Evolutionary conservation across 1,140 invertebrate genomes (phyloP), one percentile per base, ranked within the genome.

Genomic region (Asobara japonica): DNA sequence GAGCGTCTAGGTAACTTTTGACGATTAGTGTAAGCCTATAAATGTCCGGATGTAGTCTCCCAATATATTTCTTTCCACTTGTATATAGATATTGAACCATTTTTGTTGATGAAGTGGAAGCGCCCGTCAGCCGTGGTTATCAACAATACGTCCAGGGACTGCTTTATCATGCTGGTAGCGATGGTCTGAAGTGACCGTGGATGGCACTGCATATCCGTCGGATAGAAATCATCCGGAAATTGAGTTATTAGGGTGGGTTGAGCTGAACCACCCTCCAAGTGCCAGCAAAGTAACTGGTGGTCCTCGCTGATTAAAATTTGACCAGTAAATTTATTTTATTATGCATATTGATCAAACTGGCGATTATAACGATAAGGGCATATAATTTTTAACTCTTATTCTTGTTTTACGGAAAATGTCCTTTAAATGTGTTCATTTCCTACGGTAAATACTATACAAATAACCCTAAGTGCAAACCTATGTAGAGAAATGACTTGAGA

Each of bases 41-140:
- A n/a, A n/a, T n/a, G n/a, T n/a, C n/a, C n/a, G n/a, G n/a, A n/a
- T n/a, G n/a, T n/a, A n/a, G n/a, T n/a, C n/a, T n/a, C n/a, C n/a
- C n/a, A n/a, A n/a, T n/a, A n/a, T n/a, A n/a, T n/a, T n/a, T n/a
- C n/a, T n/a, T n/a, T n/a, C n/a, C n/a, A n/a, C n/a, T n/a, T n/a
- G n/a, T n/a, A n/a, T n/a, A n/a, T n/a, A n/a, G n/a, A n/a, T n/a
- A n/a, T n/a, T n/a, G n/a, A 90, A 6, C 97, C 97, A 83, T 91
- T 94, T 83, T 94, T 93, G 81, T 93, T 96, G 1, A 98, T 88
- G 60, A 99, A 91, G 82, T 97, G 92, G 84, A 96, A 96, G 85
- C 94, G 96, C n/a, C 93, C 97, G 90, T 98, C 96, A n/a, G 94
- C 93, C 61, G 95, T 93, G 29, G 94, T 94, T 5, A 99, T 90